Conservation (phyloP, 2,888 invertebrate species). For the Blastobasis adustella region DNA sequence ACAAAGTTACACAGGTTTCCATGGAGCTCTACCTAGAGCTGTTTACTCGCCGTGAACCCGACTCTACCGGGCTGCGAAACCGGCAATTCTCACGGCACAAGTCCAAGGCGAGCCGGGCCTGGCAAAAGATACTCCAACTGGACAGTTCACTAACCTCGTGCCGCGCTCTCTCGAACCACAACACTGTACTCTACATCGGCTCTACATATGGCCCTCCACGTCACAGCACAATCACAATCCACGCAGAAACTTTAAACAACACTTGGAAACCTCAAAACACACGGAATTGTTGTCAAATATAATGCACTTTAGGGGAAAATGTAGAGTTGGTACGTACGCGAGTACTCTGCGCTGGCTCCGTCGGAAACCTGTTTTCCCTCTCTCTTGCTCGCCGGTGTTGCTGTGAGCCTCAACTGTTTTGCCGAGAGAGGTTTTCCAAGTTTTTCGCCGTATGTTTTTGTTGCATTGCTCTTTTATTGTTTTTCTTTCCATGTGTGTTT, state of each 20-base stretch:
- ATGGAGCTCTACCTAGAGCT: too few relatives aligned
- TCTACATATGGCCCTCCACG: constrained; percentile 7
- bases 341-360: constrained; percentile 40
- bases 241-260: constrained; percentile 33
- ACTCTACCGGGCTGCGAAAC: too few relatives aligned
- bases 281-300: constrained; percentile 50
- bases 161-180: not conserved
- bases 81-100: too few relatives aligned
- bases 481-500: too few relatives aligned
- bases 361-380: constrained; percentile 53
- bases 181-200: constrained; percentile 2
- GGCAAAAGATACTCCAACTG: constrained; percentile 1
- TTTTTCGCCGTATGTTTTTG: too few relatives aligned
- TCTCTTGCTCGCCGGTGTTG: constrained; percentile 52
- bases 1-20: too few relatives aligned
- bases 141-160: constrained; percentile 4
- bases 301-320: constrained; percentile 44
- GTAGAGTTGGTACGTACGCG: constrained; percentile 30
- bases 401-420: constrained; percentile 13
- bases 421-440: too few relatives aligned
- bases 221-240: constrained; percentile 14
- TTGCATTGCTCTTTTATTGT: too few relatives aligned
- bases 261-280: constrained; percentile 38
- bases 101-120: not conserved
- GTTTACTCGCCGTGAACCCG: too few relatives aligned